Evolutionary conservation across 2,113 vertebrate genomes (phyloP).

Genomic region (Spea multiplicata): DNA sequence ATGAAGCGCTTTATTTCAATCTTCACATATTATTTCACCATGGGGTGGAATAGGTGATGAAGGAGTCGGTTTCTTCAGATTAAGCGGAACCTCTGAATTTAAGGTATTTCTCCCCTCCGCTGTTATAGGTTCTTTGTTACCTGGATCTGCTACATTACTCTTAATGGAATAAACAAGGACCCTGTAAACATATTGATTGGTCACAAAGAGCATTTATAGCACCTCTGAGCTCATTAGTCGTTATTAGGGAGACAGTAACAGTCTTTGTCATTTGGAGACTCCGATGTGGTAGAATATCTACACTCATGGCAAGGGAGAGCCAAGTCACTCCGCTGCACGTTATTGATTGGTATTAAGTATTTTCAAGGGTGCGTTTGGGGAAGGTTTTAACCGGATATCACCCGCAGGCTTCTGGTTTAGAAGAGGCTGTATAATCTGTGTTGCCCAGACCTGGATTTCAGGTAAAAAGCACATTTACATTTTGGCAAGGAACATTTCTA

Average conservation of each 20-base stretch:
- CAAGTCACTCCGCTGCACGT: background rate
- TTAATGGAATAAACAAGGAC: conserved; percentile 49
- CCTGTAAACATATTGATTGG: conserved; percentile 52
- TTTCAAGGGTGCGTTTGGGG: conserved; percentile 20
- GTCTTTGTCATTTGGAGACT: conserved; percentile 40
- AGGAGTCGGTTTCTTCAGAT: background rate
- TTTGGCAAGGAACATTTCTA: no score
- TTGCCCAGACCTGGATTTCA: no score
- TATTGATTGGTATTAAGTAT: conserved; percentile 18
- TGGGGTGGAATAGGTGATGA: background rate
- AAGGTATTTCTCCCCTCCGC: conserved; percentile 1
- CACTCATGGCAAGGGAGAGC: background rate
- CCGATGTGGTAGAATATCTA: background rate
- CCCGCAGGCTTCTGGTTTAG: no score
- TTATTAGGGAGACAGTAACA: conserved; percentile 23
- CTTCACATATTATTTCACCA: no score
- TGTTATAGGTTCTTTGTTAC: conserved; percentile 28
- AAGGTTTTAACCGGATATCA: conserved; percentile 7
- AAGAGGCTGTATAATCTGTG: no score
- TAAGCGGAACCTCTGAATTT: background rate
- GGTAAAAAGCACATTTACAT: no score
- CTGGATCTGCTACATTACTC: conserved; percentile 51
- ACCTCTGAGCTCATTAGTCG: conserved; percentile 34
- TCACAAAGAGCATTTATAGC: conserved; percentile 50
- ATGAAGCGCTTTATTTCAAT: no score